Base-by-base conservation (phyloP, 2,797 vertebrate species). In the Xenops minutus region DNA sequence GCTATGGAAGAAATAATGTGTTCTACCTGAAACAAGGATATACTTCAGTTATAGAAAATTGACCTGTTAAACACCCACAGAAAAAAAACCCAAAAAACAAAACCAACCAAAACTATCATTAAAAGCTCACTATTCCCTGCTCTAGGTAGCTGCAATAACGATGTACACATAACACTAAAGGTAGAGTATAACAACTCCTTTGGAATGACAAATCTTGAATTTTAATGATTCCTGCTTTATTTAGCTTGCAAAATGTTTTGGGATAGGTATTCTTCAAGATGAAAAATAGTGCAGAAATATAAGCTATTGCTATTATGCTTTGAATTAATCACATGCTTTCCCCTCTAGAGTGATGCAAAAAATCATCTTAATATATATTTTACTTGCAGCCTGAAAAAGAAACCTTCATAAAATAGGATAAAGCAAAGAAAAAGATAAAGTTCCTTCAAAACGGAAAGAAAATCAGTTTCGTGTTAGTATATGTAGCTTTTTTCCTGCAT, bases 151-250 rank as follows among this genome's bases (percentile, higher is more conserved):
- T 75, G 75, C 71, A 87, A 73, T 94, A 94, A 90, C 73, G 54
- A 90, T 76, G 54, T 81, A 69, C 69, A 73, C n/a, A 34, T 49
- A 92, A 39, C 26, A 61, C n/a, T 81, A 76, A 69, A 88, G 41
- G 34, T 82, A 85, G 37, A 71, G 52, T 48, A 63, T 30, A 80
- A 44, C 52, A 90, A 81, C 83, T 85, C 34, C 64, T 2, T 2
- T 52, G 52, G 91, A 97, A 89, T 41, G 39, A 27, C 46, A 93
- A 68, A 85, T 58, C 59, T 63, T 96, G 86, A 88, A 95, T 85
- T 94, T 93, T 91, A 96, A 97, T 87, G 66, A 92, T 79, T 84
- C 43, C 58, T 92, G 24, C 43, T 93, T 92, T 95, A 93, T 95
- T 96, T 90, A 91, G 69, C 84, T 80, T 90, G 71, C 88, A 95